phyloP scores from a whole-genome alignment of 2,888 invertebrate species.

The Cosmorhoe ocellata region DNA sequence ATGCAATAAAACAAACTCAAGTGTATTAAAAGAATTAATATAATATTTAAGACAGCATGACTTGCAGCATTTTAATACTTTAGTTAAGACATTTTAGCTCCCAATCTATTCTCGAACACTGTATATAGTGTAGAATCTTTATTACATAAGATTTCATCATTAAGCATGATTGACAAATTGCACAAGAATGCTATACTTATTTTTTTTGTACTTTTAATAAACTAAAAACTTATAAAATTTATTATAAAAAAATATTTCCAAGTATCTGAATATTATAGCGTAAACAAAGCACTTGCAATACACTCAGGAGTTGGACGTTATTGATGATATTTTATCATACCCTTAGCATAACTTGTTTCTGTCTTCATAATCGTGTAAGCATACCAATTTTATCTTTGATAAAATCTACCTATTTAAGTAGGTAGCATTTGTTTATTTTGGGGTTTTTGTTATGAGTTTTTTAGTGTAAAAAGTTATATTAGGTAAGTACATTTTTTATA shows the following conservation, averaged over 20 bases:
- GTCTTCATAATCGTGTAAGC: neutral
- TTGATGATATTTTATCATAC: conserved; percentile 17
- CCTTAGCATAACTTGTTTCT: conserved; percentile 1
- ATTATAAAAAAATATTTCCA: conserved; percentile 33
- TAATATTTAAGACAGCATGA: conserved; percentile 31
- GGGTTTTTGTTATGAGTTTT: conserved; percentile 11
- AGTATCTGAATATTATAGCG: conserved; percentile 25
- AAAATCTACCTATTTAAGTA: neutral
- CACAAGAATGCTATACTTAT: conserved; percentile 13
- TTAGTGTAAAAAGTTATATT: neutral
- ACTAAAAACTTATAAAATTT: conserved; percentile 22
- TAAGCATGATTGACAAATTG: conserved; percentile 25
- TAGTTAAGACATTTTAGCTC: conserved; percentile 14
- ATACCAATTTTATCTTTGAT: neutral
- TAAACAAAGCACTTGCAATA: conserved; percentile 29
- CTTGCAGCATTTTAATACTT: conserved; percentile 21
- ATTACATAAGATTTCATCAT: too few relatives aligned
- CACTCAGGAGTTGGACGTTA: conserved; percentile 34
- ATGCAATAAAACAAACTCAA: conserved; percentile 5
- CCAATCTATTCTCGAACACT: too few relatives aligned
- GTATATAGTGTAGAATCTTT: too few relatives aligned
- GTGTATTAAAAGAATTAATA: conserved; percentile 27
- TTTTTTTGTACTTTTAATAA: conserved; percentile 27
- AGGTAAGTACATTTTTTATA: too few relatives aligned
- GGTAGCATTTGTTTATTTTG: conserved; percentile 8